These are phyloP conservation scores for Brachionus asplanchnoidis DNA, from an alignment of 1,140 invertebrate genomes.

Conservation along the genomic window DNA sequence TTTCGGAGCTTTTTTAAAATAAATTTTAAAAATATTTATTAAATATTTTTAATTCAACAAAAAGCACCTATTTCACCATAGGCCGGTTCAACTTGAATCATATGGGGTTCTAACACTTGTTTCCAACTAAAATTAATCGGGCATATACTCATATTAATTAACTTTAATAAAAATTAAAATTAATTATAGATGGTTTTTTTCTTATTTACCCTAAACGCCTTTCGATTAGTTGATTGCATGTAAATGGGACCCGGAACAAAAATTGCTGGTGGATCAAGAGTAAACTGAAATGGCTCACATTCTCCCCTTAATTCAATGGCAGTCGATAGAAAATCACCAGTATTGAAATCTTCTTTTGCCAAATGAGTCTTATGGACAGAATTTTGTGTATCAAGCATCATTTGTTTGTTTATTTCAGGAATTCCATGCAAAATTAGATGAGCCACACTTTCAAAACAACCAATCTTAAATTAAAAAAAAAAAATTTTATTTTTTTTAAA, in stretches of 20 bases:
- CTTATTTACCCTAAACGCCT: slow-evolving; percentile 50
- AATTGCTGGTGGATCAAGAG: slow-evolving; percentile 54
- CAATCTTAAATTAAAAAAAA: slow-evolving; percentile 46
- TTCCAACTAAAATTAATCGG: slow-evolving; percentile 55
- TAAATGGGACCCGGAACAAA: slow-evolving; percentile 49
- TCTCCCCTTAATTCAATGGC: slow-evolving; percentile 54
- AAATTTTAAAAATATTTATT: too few relatives aligned
- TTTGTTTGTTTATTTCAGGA: slow-evolving; percentile 44
- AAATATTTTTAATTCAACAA: slow-evolving; percentile 46
- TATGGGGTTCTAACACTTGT: slow-evolving; percentile 46
- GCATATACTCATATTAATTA: slow-evolving; percentile 55
- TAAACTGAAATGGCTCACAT: slow-evolving; percentile 51
- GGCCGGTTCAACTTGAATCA: slow-evolving; percentile 55
- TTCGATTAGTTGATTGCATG: slow-evolving; percentile 51
- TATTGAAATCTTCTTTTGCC: neutral
- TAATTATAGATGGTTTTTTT: neutral
- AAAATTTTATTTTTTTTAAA: neutral
- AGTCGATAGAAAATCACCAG: slow-evolving; percentile 44
- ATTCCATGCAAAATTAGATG: slow-evolving; percentile 53
- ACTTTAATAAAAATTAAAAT: slow-evolving; percentile 45
- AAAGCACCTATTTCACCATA: slow-evolving; percentile 54
- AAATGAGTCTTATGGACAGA: neutral
- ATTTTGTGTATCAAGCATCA: slow-evolving; percentile 7
- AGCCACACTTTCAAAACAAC: slow-evolving; percentile 50
- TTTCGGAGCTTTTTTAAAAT: slow-evolving; percentile 44